Evolutionary conservation across 2,113 vertebrate species (phyloP).

Genomic region (Himantopus leucocephalus): DNA sequence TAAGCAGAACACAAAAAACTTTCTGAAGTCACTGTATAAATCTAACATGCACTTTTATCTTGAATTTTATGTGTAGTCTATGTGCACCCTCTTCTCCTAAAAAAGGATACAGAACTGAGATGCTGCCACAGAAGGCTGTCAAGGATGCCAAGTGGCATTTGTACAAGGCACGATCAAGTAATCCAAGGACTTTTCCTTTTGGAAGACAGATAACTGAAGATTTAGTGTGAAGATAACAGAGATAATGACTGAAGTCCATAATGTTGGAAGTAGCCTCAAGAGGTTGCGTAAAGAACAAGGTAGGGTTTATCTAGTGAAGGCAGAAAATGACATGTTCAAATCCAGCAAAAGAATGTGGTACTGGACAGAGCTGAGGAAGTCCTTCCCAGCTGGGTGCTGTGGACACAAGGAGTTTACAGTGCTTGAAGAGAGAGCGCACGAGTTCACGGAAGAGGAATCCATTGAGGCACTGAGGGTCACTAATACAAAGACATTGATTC

Average conservation of each 20-base stretch:
- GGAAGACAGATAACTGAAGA: not conserved
- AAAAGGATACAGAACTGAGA: not conserved
- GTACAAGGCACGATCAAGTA: not conserved
- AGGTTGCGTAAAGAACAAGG: not conserved
- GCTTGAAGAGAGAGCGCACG: not conserved
- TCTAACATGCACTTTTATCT: not conserved
- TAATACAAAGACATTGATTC: not conserved
- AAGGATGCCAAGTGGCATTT: not conserved
- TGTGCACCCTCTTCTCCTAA: not conserved
- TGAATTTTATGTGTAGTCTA: not conserved
- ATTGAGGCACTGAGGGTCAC: not conserved
- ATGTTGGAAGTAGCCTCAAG: not conserved
- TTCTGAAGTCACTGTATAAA: not conserved
- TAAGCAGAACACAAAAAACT: not conserved
- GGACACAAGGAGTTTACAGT: not conserved
- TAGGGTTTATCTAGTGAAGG: not conserved
- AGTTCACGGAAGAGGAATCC: not conserved
- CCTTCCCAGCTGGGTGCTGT: not conserved
- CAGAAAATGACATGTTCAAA: not conserved
- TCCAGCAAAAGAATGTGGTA: not conserved
- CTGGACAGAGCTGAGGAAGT: not conserved
- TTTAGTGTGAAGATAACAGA: not conserved
- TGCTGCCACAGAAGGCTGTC: not conserved
- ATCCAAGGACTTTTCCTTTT: not conserved
- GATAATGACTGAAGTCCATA: not conserved